phyloP scores from a whole-genome alignment of 2,888 invertebrate genomes.

The Ichneumoninae sp. region DNA sequence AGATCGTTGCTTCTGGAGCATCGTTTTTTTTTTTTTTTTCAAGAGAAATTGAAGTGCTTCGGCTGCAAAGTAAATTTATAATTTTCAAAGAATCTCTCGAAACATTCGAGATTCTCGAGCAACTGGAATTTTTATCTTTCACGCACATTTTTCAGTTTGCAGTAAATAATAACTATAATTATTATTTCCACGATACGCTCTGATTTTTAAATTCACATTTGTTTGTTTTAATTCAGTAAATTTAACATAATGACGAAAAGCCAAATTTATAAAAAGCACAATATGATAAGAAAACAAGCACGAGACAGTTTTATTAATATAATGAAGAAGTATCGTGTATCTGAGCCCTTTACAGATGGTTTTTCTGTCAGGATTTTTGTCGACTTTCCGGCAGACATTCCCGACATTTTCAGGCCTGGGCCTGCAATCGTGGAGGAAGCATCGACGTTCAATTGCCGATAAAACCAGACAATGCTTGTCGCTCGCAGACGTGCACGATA shows the following conservation, averaged over 20 bases:
- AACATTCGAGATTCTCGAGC: background rate
- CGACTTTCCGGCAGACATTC: slow-evolving; percentile 25
- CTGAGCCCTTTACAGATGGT: background rate
- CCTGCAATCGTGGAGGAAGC: background rate
- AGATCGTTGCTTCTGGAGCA: background rate
- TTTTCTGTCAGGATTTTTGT: background rate
- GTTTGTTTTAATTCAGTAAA: background rate
- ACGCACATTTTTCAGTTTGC: background rate
- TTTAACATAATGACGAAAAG: background rate
- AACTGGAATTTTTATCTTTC: background rate
- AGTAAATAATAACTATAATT: background rate
- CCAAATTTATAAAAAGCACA: background rate
- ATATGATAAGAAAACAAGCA: background rate
- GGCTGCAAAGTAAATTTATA: background rate
- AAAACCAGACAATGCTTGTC: slow-evolving; percentile 52
- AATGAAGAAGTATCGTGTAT: background rate
- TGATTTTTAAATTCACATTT: background rate
- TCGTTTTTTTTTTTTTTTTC: slow-evolving; percentile 7
- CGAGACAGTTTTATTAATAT: background rate
- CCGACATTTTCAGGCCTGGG: slow-evolving; percentile 30
- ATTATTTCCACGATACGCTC: background rate
- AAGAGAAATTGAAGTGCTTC: background rate
- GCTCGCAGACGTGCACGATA: slow-evolving; percentile 31
- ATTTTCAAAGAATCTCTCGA: background rate
- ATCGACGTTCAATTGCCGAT: slow-evolving; percentile 32